These are phyloP conservation scores for Syngnathus scovelli DNA, from an alignment of 2,113 vertebrate genomes.

Conservation along the genomic window DNA sequence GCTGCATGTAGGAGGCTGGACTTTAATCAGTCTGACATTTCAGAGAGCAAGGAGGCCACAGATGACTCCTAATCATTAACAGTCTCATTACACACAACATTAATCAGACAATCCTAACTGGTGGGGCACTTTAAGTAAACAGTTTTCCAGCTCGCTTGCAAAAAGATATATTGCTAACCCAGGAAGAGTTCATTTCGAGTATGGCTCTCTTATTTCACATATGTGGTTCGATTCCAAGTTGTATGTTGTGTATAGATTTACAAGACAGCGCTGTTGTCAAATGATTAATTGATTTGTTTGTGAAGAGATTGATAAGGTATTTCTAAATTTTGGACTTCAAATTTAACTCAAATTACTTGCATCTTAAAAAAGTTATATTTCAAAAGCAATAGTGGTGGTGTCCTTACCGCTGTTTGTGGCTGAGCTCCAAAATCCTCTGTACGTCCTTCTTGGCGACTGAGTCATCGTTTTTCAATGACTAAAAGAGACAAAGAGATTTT, in stretches of 20 bases:
- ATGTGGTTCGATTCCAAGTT: not conserved
- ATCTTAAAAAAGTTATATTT: not conserved
- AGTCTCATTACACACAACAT: constrained; percentile 57
- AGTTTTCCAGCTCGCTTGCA: constrained; percentile 21
- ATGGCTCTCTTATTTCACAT: not conserved
- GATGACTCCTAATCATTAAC: constrained; percentile 50
- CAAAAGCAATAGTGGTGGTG: not conserved
- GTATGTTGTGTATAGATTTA: constrained; percentile 5
- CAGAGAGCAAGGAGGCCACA: constrained; percentile 39
- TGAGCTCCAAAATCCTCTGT: constrained; percentile 88
- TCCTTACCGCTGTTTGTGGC: constrained; percentile 91
- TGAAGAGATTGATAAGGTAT: not conserved
- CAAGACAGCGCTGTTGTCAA: not conserved
- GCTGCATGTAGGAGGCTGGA: constrained; percentile 34
- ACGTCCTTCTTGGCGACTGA: constrained; percentile 85
- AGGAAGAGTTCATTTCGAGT: not conserved
- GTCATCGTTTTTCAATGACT: constrained; percentile 90
- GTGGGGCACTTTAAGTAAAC: constrained; percentile 37
- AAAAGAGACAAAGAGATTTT: constrained; percentile 32
- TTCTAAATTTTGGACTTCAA: not conserved
- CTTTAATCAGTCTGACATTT: constrained; percentile 58
- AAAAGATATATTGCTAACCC: constrained; percentile 22
- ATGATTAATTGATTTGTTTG: not conserved
- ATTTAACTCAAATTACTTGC: not conserved
- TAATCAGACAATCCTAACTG: constrained; percentile 49